Evolutionary conservation across 2,797 vertebrate species (phyloP).

Genomic region (Anguilla marmorata): DNA sequence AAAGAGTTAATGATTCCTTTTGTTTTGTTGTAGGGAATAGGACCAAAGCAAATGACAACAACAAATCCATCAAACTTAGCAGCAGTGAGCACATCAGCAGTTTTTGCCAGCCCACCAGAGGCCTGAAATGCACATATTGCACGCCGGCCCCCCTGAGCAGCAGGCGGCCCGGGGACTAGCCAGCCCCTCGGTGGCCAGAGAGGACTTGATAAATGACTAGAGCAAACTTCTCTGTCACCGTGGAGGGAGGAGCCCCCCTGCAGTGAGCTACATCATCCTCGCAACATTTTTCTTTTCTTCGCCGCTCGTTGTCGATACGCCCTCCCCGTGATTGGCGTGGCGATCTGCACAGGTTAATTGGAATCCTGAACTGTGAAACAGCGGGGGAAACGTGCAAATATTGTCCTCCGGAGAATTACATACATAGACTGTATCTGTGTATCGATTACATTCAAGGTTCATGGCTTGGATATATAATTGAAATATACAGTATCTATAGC

Average conservation of each 20-base stretch:
- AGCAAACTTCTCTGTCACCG: slow-evolving; percentile 78
- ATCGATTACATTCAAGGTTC: slow-evolving; percentile 74
- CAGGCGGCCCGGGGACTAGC: slow-evolving; percentile 67
- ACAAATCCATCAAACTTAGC: slow-evolving; percentile 92
- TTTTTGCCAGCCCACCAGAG: slow-evolving; percentile 83
- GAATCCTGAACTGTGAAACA: slow-evolving; percentile 84
- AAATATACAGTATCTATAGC: slow-evolving; percentile 41
- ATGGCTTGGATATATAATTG: slow-evolving; percentile 58
- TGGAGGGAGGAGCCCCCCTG: slow-evolving; percentile 57
- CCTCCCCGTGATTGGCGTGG: slow-evolving; percentile 76
- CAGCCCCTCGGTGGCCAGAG: slow-evolving; percentile 68
- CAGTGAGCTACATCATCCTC: slow-evolving; percentile 76
- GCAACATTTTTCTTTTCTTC: slow-evolving; percentile 81
- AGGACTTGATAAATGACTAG: slow-evolving; percentile 81
- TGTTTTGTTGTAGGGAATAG: slow-evolving; percentile 71
- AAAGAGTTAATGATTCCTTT: slow-evolving; percentile 91
- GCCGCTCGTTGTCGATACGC: slow-evolving; percentile 75
- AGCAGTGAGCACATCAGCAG: slow-evolving; percentile 86
- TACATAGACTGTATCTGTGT: slow-evolving; percentile 66
- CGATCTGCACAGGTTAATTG: slow-evolving; percentile 84
- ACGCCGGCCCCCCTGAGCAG: slow-evolving; percentile 67
- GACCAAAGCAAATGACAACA: slow-evolving; percentile 85
- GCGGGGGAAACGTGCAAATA: slow-evolving; percentile 75
- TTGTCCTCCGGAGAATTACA: slow-evolving; percentile 75
- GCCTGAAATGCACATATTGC: slow-evolving; percentile 80